Conservation (phyloP, 2,888 invertebrate genomes). For the Altica lythri region DNA sequence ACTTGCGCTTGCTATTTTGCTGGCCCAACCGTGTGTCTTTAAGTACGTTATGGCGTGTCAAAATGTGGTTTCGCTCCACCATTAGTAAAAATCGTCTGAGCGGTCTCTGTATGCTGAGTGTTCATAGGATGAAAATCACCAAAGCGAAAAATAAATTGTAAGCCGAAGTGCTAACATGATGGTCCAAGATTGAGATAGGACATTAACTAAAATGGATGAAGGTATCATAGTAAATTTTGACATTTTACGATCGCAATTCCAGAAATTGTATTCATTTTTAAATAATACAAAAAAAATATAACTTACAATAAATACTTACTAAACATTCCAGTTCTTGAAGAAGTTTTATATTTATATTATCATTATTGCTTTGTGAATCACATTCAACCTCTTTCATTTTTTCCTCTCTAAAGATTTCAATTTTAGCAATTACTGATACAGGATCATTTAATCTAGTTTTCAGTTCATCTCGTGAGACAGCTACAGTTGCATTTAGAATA, state of each 20-base stretch:
- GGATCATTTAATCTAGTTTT: conserved; percentile 39
- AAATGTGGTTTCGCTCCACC: too few relatives aligned
- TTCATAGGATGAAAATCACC: not conserved
- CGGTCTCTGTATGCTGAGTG: too few relatives aligned
- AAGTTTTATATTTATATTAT: conserved; percentile 30
- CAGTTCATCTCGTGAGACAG: conserved; percentile 31
- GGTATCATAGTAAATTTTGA: not conserved
- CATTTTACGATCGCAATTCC: not conserved
- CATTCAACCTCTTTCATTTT: conserved; percentile 20
- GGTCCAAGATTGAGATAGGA: not conserved
- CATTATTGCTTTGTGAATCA: conserved; percentile 9
- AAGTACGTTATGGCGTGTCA: too few relatives aligned
- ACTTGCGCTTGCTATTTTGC: too few relatives aligned
- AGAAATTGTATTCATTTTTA: not conserved
- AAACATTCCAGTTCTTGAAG: conserved; percentile 46
- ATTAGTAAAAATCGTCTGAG: too few relatives aligned
- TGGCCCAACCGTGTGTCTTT: too few relatives aligned
- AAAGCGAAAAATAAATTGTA: not conserved
- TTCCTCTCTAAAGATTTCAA: conserved; percentile 32
- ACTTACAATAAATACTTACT: conserved; percentile 16
- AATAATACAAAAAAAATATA: not conserved
- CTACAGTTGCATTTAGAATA: conserved; percentile 36
- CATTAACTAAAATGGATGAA: not conserved
- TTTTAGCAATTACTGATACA: conserved; percentile 36
- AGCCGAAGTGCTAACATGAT: not conserved